Conservation (phyloP, 2,888 invertebrate genomes). For the Coleophora flavipennella region DNA sequence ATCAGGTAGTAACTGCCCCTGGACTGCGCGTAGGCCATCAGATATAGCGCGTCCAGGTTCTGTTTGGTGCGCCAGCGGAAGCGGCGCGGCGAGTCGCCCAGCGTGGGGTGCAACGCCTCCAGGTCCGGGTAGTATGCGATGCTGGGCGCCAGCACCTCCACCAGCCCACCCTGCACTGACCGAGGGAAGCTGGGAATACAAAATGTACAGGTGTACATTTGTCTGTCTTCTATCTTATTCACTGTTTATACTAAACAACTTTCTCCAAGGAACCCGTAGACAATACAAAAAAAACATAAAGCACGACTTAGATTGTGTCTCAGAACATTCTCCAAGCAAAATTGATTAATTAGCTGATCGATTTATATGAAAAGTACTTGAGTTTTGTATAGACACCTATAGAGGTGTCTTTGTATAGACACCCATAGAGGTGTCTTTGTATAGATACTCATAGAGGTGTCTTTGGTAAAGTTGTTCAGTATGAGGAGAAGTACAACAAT, state of each 20-base stretch:
- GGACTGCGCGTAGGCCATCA: conserved; percentile 94
- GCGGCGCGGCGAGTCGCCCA: conserved; percentile 89
- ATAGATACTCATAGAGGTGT: no score
- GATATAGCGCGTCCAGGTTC: conserved; percentile 92
- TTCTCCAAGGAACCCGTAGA: no score
- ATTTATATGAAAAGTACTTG: no score
- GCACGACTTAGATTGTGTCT: background rate
- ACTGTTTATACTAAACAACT: no score
- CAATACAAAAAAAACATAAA: no score
- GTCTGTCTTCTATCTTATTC: background rate
- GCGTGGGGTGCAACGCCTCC: conserved; percentile 79
- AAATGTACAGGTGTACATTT: background rate
- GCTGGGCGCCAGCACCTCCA: conserved; percentile 92
- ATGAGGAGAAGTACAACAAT: no score
- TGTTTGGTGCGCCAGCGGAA: conserved; percentile 96
- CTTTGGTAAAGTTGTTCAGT: no score
- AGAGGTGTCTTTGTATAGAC: no score
- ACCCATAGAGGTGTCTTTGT: no score
- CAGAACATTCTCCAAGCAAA: background rate
- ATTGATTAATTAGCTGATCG: no score
- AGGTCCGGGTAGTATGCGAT: conserved; percentile 91
- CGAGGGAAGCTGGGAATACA: conserved; percentile 76
- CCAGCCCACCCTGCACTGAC: conserved; percentile 83
- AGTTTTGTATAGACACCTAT: no score
- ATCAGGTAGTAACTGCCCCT: conserved; percentile 93